phyloP scores from a whole-genome alignment of 1,140 invertebrate genomes.

The Ephestia elutella region DNA sequence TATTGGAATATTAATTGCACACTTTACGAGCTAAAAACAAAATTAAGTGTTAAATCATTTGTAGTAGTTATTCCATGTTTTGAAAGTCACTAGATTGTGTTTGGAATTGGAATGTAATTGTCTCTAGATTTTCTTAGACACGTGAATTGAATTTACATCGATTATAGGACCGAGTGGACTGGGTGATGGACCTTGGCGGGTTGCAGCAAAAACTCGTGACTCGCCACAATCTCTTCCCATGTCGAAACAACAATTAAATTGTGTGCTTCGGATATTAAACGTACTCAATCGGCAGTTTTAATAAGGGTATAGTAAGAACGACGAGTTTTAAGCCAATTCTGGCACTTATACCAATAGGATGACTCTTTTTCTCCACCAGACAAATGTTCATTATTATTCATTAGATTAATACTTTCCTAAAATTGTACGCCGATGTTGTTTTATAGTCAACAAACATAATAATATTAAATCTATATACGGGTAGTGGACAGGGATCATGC shows the following conservation, averaged over 20 bases:
- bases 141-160: conserved; percentile 15
- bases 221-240: conserved; percentile 7
- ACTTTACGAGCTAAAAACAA: too few species aligned
- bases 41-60: too few species aligned
- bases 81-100: neutral
- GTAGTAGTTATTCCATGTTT: neutral
- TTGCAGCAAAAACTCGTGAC: conserved; percentile 11
- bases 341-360: too few species aligned
- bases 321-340: neutral
- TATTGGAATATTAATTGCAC: too few species aligned
- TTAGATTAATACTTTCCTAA: too few species aligned
- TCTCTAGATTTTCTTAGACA: neutral
- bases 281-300: neutral
- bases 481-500: too few species aligned
- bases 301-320: neutral
- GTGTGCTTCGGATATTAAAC: neutral
- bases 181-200: conserved; percentile 5
- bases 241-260: neutral
- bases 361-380: too few species aligned
- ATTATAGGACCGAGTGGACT: conserved; percentile 7
- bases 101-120: neutral
- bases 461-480: too few species aligned
- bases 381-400: too few species aligned
- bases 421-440: too few species aligned
- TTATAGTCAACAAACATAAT: too few species aligned